Evolutionary conservation across 2,797 vertebrate genomes (phyloP), one percentile per base, ranked within the genome.

Genomic region (Chaenodraco wilsoni): DNA sequence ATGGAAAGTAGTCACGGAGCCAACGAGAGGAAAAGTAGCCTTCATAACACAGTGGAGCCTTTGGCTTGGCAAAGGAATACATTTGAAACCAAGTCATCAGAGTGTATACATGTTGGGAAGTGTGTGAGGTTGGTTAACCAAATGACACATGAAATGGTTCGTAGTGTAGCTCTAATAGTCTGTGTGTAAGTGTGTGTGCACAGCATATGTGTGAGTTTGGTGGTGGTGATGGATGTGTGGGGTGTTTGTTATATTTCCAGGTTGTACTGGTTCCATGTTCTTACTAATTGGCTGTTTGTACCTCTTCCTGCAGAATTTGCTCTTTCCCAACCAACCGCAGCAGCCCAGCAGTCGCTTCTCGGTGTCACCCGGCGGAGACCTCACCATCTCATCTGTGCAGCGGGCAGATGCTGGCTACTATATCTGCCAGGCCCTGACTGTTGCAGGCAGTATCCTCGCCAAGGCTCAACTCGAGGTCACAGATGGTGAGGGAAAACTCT

Each of bases 401-500:
- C 93, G 97, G n/a, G 92, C 95, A 40, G 98, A 99, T 58, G 96
- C 95, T 0, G 98, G 98, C 59, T 99, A 97, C 92, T 99, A 99
- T 87, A 98, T 99, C 92, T 99, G 98, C 93, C 98, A 99, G 92
- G 98, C 98, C 1, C 93, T 99, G 84, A 99, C 98, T 0, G 97
- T 99, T 82, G 98, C 98, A 55, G 98, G 98, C 88, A 99, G 98
- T 87, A 99, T 99, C 88, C 95, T 99, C 82, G 98, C 98, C 91
- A 99, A 99, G 88, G 98, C 98, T 84, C 98, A 99, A 89, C 95
- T 99, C 93, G 98, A 99, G 93, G 98, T 99, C 93, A 99, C 98
- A 90, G 98, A 99, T 89, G 98, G 98, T 99, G 90, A 95, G 96
- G 86, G 19, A 65, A 73, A 79, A 69, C 61, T 51, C 56, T 70